phyloP scores from a whole-genome alignment of 2,113 vertebrate species.

The Larimichthys polyactis region DNA sequence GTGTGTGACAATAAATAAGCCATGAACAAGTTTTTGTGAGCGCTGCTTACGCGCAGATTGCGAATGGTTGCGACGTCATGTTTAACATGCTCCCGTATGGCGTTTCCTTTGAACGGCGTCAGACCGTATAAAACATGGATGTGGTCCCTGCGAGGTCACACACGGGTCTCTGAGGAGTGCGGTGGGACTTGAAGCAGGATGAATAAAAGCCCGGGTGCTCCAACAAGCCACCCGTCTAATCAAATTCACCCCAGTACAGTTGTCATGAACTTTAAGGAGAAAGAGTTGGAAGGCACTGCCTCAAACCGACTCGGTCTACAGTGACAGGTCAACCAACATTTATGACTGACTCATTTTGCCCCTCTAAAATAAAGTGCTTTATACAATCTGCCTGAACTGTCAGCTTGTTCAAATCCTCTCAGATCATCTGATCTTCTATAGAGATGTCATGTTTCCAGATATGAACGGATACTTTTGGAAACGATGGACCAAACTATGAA shows the following conservation, averaged over 20 bases:
- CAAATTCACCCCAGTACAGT: too few species aligned
- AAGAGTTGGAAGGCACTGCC: too few species aligned
- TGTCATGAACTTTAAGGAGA: too few species aligned
- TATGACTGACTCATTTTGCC: too few species aligned
- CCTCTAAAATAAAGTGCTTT: background rate
- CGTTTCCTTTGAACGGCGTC: background rate
- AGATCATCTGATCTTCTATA: background rate
- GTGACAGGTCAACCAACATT: too few species aligned
- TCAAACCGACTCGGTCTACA: too few species aligned
- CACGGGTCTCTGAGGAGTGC: too few species aligned
- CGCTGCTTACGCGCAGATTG: background rate
- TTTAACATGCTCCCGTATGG: background rate
- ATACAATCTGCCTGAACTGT: background rate
- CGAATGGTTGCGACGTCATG: background rate
- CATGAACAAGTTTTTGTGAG: slow-evolving; percentile 13
- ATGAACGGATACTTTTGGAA: background rate
- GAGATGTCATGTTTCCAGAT: background rate
- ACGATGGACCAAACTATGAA: background rate
- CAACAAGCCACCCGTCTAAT: too few species aligned
- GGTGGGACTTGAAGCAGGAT: background rate
- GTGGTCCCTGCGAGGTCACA: too few species aligned
- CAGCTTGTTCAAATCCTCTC: background rate
- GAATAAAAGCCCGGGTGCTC: too few species aligned
- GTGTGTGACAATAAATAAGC: background rate
- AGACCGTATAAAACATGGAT: background rate